phyloP scores from a whole-genome alignment of 2,113 vertebrate species.

The Myanophis thanlyinensis region DNA sequence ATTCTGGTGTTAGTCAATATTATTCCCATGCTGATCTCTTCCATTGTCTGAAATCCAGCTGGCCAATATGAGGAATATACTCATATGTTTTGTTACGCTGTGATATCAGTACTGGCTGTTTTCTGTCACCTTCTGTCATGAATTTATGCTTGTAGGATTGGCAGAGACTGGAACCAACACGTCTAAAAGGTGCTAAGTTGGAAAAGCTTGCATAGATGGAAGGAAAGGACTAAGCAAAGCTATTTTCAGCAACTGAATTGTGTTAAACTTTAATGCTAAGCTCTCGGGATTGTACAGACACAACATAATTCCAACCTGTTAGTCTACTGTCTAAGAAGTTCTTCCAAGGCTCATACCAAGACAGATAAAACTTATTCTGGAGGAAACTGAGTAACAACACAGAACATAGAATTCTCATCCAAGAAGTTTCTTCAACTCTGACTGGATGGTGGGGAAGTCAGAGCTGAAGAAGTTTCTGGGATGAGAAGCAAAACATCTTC shows the following conservation, averaged over 20 bases:
- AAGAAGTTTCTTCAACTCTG: too few species aligned
- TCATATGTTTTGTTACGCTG: neutral
- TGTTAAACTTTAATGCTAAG: neutral
- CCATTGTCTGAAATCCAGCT: neutral
- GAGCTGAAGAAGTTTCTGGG: too few species aligned
- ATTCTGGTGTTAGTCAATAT: neutral
- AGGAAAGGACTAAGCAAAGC: neutral
- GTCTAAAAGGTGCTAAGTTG: neutral
- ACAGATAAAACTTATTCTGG: neutral
- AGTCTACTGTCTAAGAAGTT: neutral
- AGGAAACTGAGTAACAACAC: neutral
- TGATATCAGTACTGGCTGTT: neutral
- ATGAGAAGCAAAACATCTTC: too few species aligned
- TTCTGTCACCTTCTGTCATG: neutral
- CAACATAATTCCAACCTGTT: neutral
- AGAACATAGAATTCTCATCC: neutral
- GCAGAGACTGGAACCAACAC: neutral
- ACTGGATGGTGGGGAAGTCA: too few species aligned
- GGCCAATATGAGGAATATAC: neutral
- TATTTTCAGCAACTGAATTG: neutral
- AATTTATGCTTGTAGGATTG: neutral
- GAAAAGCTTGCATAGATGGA: neutral
- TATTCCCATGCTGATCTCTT: neutral
- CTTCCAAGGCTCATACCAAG: neutral
- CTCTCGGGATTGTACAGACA: neutral